Percentiles rank a stretch among this genome's conserved stretches.
Evolutionary conservation across 2,888 invertebrate species (phyloP).

Genomic region (Eurytoma californica): DNA sequence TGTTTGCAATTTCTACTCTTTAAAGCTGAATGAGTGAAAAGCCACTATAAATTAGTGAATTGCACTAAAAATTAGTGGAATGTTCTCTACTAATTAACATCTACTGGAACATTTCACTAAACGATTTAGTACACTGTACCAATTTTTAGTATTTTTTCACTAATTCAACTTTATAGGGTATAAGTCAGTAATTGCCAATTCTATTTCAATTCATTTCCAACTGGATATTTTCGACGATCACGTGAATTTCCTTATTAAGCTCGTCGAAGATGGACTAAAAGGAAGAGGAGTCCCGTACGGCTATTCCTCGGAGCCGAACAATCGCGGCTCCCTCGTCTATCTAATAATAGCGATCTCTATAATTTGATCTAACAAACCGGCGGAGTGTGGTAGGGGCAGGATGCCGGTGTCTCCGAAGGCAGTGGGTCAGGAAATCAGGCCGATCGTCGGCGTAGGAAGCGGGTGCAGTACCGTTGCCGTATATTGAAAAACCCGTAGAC

Average conservation of each 20-base stretch:
- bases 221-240: not conserved
- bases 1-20: too few relatives aligned
- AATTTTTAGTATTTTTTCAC: too few relatives aligned
- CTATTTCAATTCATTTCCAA: not conserved
- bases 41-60: too few relatives aligned
- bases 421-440: slow-evolving; percentile 43
- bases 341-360: slow-evolving; percentile 37
- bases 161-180: too few relatives aligned
- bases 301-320: slow-evolving; percentile 15
- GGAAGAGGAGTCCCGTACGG: not conserved
- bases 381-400: not conserved
- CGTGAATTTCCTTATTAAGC: not conserved
- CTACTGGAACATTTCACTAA: too few relatives aligned
- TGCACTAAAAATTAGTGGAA: too few relatives aligned
- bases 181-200: too few relatives aligned
- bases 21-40: too few relatives aligned
- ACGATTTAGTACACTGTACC: too few relatives aligned
- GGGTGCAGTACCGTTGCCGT: slow-evolving; percentile 2
- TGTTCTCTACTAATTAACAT: too few relatives aligned
- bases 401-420: not conserved
- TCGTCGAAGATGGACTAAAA: not conserved
- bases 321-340: slow-evolving; percentile 21
- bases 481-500: not conserved
- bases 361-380: slow-evolving; percentile 21
- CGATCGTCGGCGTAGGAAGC: not conserved